Evolutionary conservation across 1,140 invertebrate species (phyloP).

Genomic region (Magallana angulata): DNA sequence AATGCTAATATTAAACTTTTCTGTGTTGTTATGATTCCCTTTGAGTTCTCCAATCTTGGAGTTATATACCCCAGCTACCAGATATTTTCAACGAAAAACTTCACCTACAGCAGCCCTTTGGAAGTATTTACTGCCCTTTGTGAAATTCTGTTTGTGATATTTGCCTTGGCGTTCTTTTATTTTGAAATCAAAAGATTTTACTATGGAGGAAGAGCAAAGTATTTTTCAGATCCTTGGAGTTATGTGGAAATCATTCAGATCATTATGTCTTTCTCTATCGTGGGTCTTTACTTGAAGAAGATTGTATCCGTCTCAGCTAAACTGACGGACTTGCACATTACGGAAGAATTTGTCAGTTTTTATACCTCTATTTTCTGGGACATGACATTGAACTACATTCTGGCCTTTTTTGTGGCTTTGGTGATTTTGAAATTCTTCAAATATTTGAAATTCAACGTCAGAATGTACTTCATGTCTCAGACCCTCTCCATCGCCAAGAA

Average conservation of each 20-base stretch:
- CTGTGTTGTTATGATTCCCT: constrained; percentile 65
- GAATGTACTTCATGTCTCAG: constrained; percentile 52
- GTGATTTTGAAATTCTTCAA: constrained; percentile 67
- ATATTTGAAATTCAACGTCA: constrained; percentile 64
- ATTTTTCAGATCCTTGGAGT: constrained; percentile 60
- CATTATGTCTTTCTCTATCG: constrained; percentile 53
- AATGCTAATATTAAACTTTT: constrained; percentile 79
- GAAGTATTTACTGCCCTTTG: constrained; percentile 53
- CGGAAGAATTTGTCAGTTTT: constrained; percentile 62
- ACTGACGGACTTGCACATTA: constrained; percentile 55
- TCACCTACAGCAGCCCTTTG: constrained; percentile 51
- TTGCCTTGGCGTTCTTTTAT: constrained; percentile 53
- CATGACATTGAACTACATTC: constrained; percentile 56
- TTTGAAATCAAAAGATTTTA: constrained; percentile 51
- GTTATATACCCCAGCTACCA: constrained; percentile 54
- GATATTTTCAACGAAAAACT: constrained; percentile 59
- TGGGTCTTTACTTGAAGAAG: constrained; percentile 64
- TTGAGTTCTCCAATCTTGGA: constrained; percentile 60
- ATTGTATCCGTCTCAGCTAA: constrained; percentile 54
- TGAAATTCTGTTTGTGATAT: constrained; percentile 55
- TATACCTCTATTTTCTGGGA: constrained; percentile 63
- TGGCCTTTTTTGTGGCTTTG: constrained; percentile 60
- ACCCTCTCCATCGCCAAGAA: constrained; percentile 51
- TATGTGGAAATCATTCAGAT: constrained; percentile 62
- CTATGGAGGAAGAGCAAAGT: constrained; percentile 22